These are phyloP conservation scores for Thripadectes ignobilis DNA, from an alignment of 2,797 vertebrate species.

Conservation along the genomic window DNA sequence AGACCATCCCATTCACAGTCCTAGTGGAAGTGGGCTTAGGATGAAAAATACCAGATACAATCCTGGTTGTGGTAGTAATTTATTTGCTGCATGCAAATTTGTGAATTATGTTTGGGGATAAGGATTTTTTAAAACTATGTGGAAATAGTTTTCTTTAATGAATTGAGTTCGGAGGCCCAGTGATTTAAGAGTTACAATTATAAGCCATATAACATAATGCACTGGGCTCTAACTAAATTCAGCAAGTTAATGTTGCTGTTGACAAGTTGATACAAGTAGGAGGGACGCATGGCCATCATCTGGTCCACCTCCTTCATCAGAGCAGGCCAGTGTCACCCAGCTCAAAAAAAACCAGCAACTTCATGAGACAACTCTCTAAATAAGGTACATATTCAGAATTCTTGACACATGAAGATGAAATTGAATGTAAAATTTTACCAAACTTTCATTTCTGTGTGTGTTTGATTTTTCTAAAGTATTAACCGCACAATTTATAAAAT, in stretches of 20 bases:
- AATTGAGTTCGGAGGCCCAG: neutral
- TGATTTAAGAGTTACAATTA: neutral
- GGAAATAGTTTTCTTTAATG: neutral
- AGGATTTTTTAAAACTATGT: neutral
- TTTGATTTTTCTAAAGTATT: neutral
- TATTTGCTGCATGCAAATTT: neutral
- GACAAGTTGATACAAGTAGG: neutral
- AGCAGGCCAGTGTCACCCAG: neutral
- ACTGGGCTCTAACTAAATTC: neutral
- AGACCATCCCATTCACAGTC: rapidly evolving
- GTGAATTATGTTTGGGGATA: rapidly evolving
- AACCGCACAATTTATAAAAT: neutral
- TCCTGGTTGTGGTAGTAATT: neutral
- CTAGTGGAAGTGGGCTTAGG: neutral
- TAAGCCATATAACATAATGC: neutral
- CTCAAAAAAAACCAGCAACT: neutral
- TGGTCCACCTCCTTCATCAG: neutral
- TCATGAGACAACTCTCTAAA: neutral
- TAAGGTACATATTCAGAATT: neutral
- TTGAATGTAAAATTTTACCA: neutral
- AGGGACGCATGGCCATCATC: neutral
- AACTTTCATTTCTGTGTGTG: neutral
- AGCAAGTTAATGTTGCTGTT: neutral
- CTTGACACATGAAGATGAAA: neutral
- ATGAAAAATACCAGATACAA: neutral